phyloP scores from a whole-genome alignment of 2,113 vertebrate genomes.

The Crypturellus undulatus region DNA sequence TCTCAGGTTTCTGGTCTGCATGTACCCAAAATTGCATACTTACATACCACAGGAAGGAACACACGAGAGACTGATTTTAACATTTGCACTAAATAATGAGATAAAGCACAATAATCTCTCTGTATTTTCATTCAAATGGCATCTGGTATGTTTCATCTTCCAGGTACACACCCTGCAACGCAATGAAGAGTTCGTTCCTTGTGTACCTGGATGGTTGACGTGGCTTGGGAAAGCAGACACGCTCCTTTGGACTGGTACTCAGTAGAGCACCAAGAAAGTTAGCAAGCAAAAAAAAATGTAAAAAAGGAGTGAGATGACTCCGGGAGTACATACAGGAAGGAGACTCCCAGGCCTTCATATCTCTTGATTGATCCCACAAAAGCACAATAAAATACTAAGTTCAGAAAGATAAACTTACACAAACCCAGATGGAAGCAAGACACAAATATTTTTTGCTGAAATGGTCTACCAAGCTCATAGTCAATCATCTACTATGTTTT shows the following conservation, averaged over 20 bases:
- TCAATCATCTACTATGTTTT: neutral
- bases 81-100: neutral
- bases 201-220: neutral
- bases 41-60: neutral
- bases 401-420: neutral
- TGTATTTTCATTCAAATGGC: conserved; percentile 31
- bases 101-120: neutral
- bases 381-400: accelerated
- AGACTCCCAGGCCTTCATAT: neutral
- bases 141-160: conserved; percentile 29
- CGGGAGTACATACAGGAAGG: accelerated
- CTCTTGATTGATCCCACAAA: neutral
- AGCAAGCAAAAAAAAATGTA: neutral
- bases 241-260: neutral
- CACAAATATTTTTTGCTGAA: neutral
- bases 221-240: neutral
- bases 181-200: conserved; percentile 26
- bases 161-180: conserved; percentile 9
- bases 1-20: neutral
- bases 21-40: accelerated
- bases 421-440: neutral
- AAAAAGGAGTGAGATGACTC: neutral
- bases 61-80: neutral
- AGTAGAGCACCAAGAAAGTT: neutral
- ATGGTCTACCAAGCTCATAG: neutral